A percentile compares a stretch with the other conserved stretches of the same genome.
Conservation (phyloP, 2,113 vertebrate species). For the Conger conger region DNA sequence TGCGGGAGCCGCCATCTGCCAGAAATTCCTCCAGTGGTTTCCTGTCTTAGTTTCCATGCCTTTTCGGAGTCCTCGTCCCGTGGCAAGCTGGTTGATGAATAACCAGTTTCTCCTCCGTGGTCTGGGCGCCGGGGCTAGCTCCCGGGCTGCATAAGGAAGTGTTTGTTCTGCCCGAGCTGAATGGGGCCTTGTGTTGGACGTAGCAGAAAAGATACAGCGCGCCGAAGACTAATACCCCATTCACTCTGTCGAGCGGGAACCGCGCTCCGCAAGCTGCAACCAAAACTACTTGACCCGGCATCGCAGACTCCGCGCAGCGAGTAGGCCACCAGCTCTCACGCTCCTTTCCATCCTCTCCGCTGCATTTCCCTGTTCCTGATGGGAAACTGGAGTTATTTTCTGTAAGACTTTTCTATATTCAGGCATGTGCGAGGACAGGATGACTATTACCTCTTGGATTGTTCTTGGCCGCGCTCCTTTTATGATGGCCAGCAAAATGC, state of each 20-base stretch:
- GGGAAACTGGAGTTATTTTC: background rate
- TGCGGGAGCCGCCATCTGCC: background rate
- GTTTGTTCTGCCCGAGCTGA: constrained; percentile 86
- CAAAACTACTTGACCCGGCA: background rate
- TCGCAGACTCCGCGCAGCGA: background rate
- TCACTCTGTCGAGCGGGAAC: background rate
- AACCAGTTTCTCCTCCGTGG: constrained; percentile 51
- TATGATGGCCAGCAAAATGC: background rate
- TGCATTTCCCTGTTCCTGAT: background rate
- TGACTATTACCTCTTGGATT: background rate
- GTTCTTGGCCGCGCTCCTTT: background rate
- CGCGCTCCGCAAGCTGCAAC: background rate
- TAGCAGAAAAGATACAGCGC: constrained; percentile 73
- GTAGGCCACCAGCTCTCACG: background rate
- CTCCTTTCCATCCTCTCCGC: background rate
- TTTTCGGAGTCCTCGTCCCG: background rate
- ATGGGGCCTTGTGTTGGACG: constrained; percentile 87
- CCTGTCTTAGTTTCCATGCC: constrained; percentile 8
- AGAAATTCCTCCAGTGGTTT: background rate
- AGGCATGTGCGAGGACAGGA: background rate
- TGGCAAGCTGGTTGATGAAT: constrained; percentile 27
- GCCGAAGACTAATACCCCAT: constrained; percentile 71
- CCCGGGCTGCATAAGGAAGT: constrained; percentile 84
- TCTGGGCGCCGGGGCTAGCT: constrained; percentile 58
- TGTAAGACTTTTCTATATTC: background rate